Evolutionary conservation across 2,888 invertebrate species (phyloP).

Genomic region (Mantis religiosa): DNA sequence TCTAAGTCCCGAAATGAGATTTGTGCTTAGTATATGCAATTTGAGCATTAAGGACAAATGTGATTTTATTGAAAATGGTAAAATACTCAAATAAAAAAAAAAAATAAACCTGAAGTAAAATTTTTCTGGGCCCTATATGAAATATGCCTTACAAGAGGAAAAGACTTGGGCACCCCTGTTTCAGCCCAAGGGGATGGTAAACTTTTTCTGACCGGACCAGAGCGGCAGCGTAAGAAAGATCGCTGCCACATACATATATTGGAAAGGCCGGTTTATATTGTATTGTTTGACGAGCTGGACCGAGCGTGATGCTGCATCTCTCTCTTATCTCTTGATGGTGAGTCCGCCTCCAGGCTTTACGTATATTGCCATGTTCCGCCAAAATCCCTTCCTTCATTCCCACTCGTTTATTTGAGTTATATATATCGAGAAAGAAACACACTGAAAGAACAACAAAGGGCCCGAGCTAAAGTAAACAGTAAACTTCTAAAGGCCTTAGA

Average conservation of each 20-base stretch:
- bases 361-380: background rate
- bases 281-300: background rate
- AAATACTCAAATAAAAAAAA: too few relatives aligned
- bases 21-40: too few relatives aligned
- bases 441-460: background rate
- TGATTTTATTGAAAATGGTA: too few relatives aligned
- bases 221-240: background rate
- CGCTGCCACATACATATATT: background rate
- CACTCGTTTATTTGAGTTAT: background rate
- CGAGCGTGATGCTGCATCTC: background rate
- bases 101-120: too few relatives aligned
- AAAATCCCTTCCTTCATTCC: background rate
- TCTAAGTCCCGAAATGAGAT: too few relatives aligned
- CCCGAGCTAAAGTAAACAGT: background rate
- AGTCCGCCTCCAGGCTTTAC: background rate
- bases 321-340: background rate
- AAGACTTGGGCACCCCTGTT: too few relatives aligned
- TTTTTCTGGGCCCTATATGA: too few relatives aligned
- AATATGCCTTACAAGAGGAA: too few relatives aligned
- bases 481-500: background rate
- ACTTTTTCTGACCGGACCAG: background rate
- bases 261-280: background rate
- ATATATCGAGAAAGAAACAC: background rate
- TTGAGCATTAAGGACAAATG: too few relatives aligned
- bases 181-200: background rate